Conservation (phyloP, 2,797 vertebrate genomes). For the Xenopus petersii region DNA sequence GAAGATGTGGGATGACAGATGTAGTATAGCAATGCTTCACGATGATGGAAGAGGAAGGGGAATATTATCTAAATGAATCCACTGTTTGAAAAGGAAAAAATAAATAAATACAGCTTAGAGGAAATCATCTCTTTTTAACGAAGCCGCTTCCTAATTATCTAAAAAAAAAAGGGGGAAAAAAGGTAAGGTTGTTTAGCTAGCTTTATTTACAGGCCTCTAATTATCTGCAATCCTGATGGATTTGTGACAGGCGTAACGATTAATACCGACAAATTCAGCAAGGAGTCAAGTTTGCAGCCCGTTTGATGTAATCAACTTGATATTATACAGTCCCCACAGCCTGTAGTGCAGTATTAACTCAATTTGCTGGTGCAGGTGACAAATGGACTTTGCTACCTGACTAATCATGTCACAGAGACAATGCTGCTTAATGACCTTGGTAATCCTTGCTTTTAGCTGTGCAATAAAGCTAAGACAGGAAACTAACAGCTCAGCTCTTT, state of each 20-base stretch:
- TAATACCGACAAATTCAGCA: slow-evolving; percentile 99
- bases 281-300: slow-evolving; percentile 95
- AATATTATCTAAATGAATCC: slow-evolving; percentile 78
- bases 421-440: slow-evolving; percentile 96
- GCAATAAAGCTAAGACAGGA: slow-evolving; percentile 70
- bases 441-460: slow-evolving; percentile 85
- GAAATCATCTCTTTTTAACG: slow-evolving; percentile 79
- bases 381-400: slow-evolving; percentile 99
- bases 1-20: slow-evolving; percentile 76
- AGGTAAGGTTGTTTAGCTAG: slow-evolving; percentile 87
- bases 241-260: slow-evolving; percentile 98
- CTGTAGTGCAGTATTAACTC: slow-evolving; percentile 91
- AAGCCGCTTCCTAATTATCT: slow-evolving; percentile 90
- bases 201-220: slow-evolving; percentile 97
- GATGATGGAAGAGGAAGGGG: slow-evolving; percentile 77
- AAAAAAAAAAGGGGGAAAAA: slow-evolving; percentile 61
- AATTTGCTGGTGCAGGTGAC: slow-evolving; percentile 89
- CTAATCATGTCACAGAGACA: slow-evolving; percentile 98
- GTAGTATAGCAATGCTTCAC: slow-evolving; percentile 73
- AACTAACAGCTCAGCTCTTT: slow-evolving; percentile 71
- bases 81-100: slow-evolving; percentile 58
- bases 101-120: slow-evolving; percentile 69
- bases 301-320: slow-evolving; percentile 97
- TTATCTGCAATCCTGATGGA: slow-evolving; percentile 99
- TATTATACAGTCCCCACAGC: slow-evolving; percentile 90